Evolutionary conservation across 2,888 invertebrate genomes (phyloP).

Genomic region (Leptopterna dolabrata): DNA sequence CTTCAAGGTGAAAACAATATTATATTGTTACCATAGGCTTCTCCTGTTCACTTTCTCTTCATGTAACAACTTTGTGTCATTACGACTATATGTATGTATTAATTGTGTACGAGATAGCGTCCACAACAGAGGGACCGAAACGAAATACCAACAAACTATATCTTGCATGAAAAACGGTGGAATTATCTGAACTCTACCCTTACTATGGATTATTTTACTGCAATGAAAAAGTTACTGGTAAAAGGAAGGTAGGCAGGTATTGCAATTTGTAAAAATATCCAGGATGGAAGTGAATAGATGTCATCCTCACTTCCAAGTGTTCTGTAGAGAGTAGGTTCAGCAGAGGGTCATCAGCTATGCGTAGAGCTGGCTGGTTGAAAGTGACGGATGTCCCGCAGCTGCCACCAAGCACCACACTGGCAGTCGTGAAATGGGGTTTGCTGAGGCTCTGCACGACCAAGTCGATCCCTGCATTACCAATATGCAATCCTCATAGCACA

Average conservation of each 20-base stretch:
- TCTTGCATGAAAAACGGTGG: too few relatives aligned
- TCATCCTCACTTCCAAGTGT: conserved; percentile 1
- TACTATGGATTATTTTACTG: too few relatives aligned
- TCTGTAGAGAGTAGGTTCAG: neutral
- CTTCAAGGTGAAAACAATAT: too few relatives aligned
- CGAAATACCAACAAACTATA: too few relatives aligned
- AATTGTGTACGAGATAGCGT: too few relatives aligned
- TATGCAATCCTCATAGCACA: neutral
- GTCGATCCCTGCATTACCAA: neutral
- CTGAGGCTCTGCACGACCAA: conserved; percentile 35
- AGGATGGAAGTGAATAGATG: neutral
- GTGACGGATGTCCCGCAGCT: neutral
- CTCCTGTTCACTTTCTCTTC: too few relatives aligned
- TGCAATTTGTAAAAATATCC: neutral
- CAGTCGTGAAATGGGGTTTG: neutral
- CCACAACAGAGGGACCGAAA: too few relatives aligned
- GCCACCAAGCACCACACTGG: neutral
- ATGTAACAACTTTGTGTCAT: too few relatives aligned
- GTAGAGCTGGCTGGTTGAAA: conserved; percentile 1
- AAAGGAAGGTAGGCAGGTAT: neutral
- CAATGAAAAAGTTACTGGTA: too few relatives aligned
- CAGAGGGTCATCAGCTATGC: conserved; percentile 30
- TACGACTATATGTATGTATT: too few relatives aligned
- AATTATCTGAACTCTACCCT: too few relatives aligned
- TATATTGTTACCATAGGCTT: too few relatives aligned